A percentile compares a stretch with the other conserved stretches of the same genome.
Evolutionary conservation across 2,888 invertebrate genomes (phyloP).

Genomic region (Yponomeuta cagnagella): DNA sequence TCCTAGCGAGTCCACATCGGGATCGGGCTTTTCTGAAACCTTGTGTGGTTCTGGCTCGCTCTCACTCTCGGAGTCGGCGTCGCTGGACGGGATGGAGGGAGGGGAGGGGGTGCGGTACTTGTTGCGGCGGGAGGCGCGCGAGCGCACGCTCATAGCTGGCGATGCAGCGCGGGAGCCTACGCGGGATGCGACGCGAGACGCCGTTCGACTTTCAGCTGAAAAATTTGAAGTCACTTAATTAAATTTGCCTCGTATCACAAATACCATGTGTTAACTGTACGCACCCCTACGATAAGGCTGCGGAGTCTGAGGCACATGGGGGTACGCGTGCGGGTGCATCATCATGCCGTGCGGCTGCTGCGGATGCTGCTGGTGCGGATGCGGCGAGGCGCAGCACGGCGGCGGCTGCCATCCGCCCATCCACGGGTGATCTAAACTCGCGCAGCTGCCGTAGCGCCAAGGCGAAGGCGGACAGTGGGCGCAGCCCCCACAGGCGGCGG

Average conservation of each 20-base stretch:
- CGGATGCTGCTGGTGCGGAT: constrained; percentile 32
- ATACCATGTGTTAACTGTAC: background rate
- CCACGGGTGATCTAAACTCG: constrained; percentile 58
- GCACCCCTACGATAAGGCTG: constrained; percentile 59
- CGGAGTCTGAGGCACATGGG: constrained; percentile 52
- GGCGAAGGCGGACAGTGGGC: constrained; percentile 35
- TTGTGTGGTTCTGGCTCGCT: constrained; percentile 28
- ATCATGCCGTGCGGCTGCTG: constrained; percentile 24
- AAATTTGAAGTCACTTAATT: constrained; percentile 9
- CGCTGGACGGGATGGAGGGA: constrained; percentile 62
- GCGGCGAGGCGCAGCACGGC: constrained; percentile 22
- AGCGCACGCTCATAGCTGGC: constrained; percentile 81
- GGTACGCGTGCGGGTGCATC: constrained; percentile 32
- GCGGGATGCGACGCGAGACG: constrained; percentile 73
- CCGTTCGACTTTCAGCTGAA: constrained; percentile 63
- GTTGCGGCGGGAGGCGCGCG: constrained; percentile 78
- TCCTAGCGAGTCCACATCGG: constrained; percentile 47
- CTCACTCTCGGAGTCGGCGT: constrained; percentile 79
- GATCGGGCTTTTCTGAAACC: constrained; percentile 11
- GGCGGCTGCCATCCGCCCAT: constrained; percentile 26
- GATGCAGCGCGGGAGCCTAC: constrained; percentile 80
- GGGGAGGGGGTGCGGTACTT: constrained; percentile 61
- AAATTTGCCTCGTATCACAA: background rate
- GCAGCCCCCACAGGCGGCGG: constrained; percentile 29
- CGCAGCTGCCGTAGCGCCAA: constrained; percentile 68